Percentiles rank a stretch among this genome's conserved stretches.
These are phyloP conservation scores for Synodontis membranacea DNA, from an alignment of 2,113 vertebrate genomes.

Conservation along the genomic window DNA sequence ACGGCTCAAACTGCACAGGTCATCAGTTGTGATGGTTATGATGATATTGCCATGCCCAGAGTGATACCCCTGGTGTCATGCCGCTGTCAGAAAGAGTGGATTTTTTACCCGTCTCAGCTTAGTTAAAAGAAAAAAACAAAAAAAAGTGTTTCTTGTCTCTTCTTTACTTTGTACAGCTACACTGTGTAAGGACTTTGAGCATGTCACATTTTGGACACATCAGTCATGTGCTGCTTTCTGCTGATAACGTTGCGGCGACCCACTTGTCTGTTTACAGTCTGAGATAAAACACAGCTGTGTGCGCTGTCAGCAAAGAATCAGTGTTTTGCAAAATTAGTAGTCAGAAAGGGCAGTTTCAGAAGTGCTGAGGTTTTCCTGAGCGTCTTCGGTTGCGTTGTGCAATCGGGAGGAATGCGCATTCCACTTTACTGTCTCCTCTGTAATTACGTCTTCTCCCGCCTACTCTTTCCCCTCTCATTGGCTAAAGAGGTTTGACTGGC, in stretches of 20 bases:
- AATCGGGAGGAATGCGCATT: slow-evolving; percentile 59
- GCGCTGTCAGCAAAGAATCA: background rate
- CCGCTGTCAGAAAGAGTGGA: no score
- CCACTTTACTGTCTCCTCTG: slow-evolving; percentile 54
- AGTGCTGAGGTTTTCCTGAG: slow-evolving; percentile 27
- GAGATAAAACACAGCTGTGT: background rate
- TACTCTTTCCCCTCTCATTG: slow-evolving; percentile 46
- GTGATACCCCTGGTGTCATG: no score
- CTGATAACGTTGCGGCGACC: background rate
- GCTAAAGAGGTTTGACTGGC: slow-evolving; percentile 19
- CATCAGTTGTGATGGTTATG: no score
- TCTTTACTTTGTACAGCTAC: background rate
- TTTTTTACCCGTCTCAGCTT: no score
- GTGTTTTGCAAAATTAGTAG: slow-evolving; percentile 10
- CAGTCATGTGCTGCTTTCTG: background rate
- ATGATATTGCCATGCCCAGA: no score
- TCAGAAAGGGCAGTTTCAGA: slow-evolving; percentile 1
- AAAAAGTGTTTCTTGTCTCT: no score
- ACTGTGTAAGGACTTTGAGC: background rate
- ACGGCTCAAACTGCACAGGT: no score
- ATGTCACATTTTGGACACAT: background rate
- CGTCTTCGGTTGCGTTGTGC: slow-evolving; percentile 58
- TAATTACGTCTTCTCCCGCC: slow-evolving; percentile 62
- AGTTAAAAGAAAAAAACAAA: no score
- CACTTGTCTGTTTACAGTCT: slow-evolving; percentile 7